Percentiles rank a stretch among this genome's conserved stretches.
Conservation (phyloP, 1,140 invertebrate species). For the Uloborus diversus region DNA sequence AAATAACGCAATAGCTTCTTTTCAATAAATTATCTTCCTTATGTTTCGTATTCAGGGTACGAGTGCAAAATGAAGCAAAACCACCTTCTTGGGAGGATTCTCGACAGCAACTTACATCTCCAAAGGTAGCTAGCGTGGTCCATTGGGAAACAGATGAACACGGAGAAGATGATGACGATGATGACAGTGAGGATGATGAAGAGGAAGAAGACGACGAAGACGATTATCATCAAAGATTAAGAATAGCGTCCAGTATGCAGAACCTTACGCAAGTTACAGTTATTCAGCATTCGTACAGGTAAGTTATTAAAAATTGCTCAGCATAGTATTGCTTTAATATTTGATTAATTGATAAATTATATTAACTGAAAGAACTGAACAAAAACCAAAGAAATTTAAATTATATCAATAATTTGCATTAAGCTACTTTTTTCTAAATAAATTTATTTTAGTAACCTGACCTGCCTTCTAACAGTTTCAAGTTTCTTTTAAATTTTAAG, state of each 20-base stretch:
- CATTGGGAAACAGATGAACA: constrained; percentile 2
- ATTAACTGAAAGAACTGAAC: no score
- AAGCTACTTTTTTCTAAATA: no score
- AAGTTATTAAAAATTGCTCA: neutral
- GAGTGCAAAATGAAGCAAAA: constrained; percentile 19
- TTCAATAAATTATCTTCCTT: neutral
- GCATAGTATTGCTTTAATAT: no score
- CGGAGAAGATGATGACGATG: neutral
- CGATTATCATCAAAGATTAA: constrained; percentile 3
- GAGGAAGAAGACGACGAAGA: constrained; percentile 22
- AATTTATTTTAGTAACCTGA: no score
- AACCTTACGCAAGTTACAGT: constrained; percentile 19
- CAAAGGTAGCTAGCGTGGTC: neutral
- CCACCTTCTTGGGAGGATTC: constrained; percentile 22
- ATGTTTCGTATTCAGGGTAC: constrained; percentile 3
- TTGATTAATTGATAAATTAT: no score
- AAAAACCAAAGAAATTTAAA: no score
- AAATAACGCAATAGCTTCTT: constrained; percentile 1
- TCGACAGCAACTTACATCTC: constrained; percentile 8
- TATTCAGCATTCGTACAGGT: constrained; percentile 40
- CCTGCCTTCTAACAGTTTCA: no score
- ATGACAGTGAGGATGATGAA: neutral
- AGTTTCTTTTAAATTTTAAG: no score
- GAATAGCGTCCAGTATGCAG: constrained; percentile 27
- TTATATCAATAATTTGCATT: no score